Conservation (phyloP, 2,888 invertebrate genomes). For the Automeris io region DNA sequence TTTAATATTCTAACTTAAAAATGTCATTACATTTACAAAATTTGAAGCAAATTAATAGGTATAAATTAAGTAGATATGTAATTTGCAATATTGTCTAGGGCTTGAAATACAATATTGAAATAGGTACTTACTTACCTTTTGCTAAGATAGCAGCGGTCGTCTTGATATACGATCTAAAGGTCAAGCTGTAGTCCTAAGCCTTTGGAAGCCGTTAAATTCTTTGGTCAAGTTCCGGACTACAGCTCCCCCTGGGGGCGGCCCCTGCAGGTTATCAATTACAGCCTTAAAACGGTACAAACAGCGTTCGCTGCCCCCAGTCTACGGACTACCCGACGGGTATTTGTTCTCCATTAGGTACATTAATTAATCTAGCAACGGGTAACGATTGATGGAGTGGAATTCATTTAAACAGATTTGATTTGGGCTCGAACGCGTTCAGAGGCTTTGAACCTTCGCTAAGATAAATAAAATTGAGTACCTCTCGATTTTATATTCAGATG, state of each 20-base stretch:
- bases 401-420: slow-evolving; percentile 29
- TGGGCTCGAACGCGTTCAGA: slow-evolving; percentile 12
- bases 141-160: neutral
- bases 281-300: slow-evolving; percentile 9
- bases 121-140: too few relatives aligned
- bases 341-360: slow-evolving; percentile 32
- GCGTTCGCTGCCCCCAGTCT: slow-evolving; percentile 1
- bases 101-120: too few relatives aligned
- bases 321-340: slow-evolving; percentile 19
- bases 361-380: slow-evolving; percentile 26
- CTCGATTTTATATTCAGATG: slow-evolving; percentile 5
- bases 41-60: too few relatives aligned
- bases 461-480: slow-evolving; percentile 20
- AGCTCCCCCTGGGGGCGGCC: neutral
- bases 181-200: neutral
- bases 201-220: neutral
- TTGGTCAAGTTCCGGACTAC: neutral
- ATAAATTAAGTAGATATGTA: too few relatives aligned
- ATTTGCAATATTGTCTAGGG: too few relatives aligned
- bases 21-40: too few relatives aligned
- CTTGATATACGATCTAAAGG: neutral
- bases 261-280: slow-evolving; percentile 9
- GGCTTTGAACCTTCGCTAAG: slow-evolving; percentile 16
- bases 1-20: too few relatives aligned
- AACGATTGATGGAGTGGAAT: slow-evolving; percentile 31